Evolutionary conservation across 2,888 invertebrate species (phyloP), one percentile per base, ranked within the genome.

Genomic region (Drosophila conformis): DNA sequence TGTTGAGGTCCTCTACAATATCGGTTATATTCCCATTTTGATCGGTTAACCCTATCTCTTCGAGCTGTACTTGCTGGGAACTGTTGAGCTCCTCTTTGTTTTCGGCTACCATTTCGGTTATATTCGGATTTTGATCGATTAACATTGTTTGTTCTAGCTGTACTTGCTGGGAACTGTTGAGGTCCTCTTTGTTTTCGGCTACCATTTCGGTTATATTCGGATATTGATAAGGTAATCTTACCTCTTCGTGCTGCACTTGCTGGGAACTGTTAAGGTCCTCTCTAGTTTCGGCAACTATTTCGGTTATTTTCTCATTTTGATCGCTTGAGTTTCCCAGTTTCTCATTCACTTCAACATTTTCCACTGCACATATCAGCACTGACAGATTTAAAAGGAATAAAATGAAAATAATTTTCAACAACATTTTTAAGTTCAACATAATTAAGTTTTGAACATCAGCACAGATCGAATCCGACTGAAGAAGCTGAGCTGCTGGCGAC

Each of bases 381-480:
- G 18, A 18, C 15, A 46, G 10, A 11, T 21, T n/a, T 0, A 61
- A 11, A 1, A 73, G 31, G 7, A 66, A 18, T 15, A 58, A 13
- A 31, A 27, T 18, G 13, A 33, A 36, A 27, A 51, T 35, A 6
- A 31, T 13, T 11, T 13, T 51, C 6, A 21, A 33, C 53, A 48
- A n/a, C 35, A 62, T 11, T 71, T 40, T 25, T 33, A 2, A 10
- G 2, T 15, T 36, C 31, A 54, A 7, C 8, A 18, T 21, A 5
- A 2, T 29, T 36, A 27, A 10, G 42, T 36, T 46, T 11, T 46
- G 13, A 25, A 18, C 13, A 46, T 36, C 42, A 56, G 33, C 33
- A 29, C 38, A 46, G 46, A 21, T 42, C 27, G 27, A 31, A 27
- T 13, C 13, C 40, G 33, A 72, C 64, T 72, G 25, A 72, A 54